phyloP scores from a whole-genome alignment of 2,888 invertebrate genomes.

The Heliconius aoede region DNA sequence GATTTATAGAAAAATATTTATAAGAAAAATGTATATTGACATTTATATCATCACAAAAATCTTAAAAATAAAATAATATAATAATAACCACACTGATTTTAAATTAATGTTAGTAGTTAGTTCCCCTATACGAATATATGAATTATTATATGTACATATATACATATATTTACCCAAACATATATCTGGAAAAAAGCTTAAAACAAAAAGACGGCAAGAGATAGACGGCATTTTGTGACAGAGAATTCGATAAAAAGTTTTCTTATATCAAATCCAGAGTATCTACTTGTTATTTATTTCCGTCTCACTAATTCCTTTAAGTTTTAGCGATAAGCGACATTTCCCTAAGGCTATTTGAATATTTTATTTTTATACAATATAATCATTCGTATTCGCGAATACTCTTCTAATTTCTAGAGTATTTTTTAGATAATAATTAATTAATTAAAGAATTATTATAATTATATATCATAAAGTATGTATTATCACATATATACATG shows the following conservation, averaged over 20 bases:
- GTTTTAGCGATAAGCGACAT: conserved; percentile 42
- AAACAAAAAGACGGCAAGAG: conserved; percentile 16
- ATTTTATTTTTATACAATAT: not conserved
- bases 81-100: not conserved
- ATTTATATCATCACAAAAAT: not conserved
- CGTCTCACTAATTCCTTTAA: conserved; percentile 46
- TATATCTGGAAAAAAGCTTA: not conserved
- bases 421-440: too few species aligned
- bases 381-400: not conserved
- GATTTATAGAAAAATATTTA: not conserved
- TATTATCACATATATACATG: too few species aligned
- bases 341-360: not conserved
- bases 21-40: not conserved
- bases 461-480: too few species aligned
- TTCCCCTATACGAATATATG: too few species aligned
- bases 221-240: conserved; percentile 19
- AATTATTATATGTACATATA: too few species aligned
- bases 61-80: too few species aligned
- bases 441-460: too few species aligned
- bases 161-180: not conserved
- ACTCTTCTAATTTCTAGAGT: not conserved
- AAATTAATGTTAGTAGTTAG: not conserved
- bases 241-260: conserved; percentile 39
- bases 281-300: conserved; percentile 49
- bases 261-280: conserved; percentile 38